Base-by-base conservation (phyloP, 2,113 vertebrate species). In the Conger conger region DNA sequence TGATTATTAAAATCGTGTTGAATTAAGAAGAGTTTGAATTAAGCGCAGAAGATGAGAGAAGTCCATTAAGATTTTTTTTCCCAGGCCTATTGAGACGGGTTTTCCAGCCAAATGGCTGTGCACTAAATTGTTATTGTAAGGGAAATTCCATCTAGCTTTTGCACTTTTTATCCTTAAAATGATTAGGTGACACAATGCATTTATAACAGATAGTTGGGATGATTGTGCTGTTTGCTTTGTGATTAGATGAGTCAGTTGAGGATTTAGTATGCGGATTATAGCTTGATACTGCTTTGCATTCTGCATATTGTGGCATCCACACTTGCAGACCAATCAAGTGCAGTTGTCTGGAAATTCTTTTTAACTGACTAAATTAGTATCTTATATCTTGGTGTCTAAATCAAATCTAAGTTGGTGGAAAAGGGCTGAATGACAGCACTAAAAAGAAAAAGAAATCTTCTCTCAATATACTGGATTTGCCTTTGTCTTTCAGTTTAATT, bases 401-500 rank as follows among this genome's bases (percentile, higher is more conserved):
- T 36, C 1, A 35, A 27, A 45, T 2, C 30, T 53, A 20, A 33
- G 35, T 33, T 83, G 45, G 57, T 79, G 33, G 33, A 11, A 38
- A 37, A 79, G 50, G 27, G 36, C 38, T 83, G 38, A n/a, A 16
- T 23, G 76, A 81, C 23, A 16, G 2, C 13, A 37, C 37, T 76
- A 35, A 42, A n/a, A 68, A 80, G 79, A 79, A 53, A 36, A 35
- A 18, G 54, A 79, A 35, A n/a, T 37, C 45, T 37, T 27, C 16
- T 45, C 37, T 54, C 11, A 11, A 50, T 42, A 4, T 45, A 68
- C 33, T 81, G 77, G 54, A 68, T 80, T 79, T 82, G 83, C 36
- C 81, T 53, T 27, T 50, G 15, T 60, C 38, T n/a, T 37, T 86
- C 89, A 91, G 88, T 86, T 37, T 81, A 40, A 73, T 33, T 15